These are phyloP conservation scores for Neoscelio sp. DNA, from an alignment of 2,888 invertebrate genomes.

Conservation along the genomic window DNA sequence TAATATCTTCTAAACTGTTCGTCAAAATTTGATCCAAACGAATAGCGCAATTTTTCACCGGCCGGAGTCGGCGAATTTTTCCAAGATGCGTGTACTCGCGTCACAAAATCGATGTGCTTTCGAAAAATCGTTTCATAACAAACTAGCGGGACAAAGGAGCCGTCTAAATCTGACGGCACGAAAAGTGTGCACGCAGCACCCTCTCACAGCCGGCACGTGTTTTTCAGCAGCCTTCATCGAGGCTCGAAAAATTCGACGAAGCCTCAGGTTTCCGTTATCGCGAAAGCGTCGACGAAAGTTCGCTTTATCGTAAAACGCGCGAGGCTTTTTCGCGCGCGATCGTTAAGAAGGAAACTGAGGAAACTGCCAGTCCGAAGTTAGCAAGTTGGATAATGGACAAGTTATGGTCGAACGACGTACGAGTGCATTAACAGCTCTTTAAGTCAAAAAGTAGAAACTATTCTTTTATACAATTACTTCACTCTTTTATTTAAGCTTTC, in stretches of 20 bases:
- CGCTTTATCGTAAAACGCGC: slow-evolving; percentile 76
- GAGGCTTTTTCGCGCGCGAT: slow-evolving; percentile 68
- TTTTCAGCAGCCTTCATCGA: slow-evolving; percentile 37
- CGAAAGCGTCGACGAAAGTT: slow-evolving; percentile 80
- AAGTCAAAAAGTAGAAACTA: slow-evolving; percentile 71
- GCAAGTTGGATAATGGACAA: slow-evolving; percentile 81
- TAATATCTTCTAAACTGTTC: neutral
- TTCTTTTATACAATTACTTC: slow-evolving; percentile 38
- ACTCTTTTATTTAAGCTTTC: too few relatives aligned
- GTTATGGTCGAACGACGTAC: slow-evolving; percentile 77
- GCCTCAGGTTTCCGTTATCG: slow-evolving; percentile 75
- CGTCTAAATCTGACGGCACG: slow-evolving; percentile 32
- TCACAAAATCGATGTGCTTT: slow-evolving; percentile 48
- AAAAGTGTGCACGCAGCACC: neutral
- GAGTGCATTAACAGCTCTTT: slow-evolving; percentile 78
- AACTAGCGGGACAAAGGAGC: slow-evolving; percentile 47
- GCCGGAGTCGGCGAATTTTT: neutral
- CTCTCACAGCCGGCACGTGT: slow-evolving; percentile 2
- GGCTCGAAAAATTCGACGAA: slow-evolving; percentile 45
- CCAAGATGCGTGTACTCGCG: slow-evolving; percentile 4
- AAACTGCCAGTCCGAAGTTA: slow-evolving; percentile 72
- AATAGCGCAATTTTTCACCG: slow-evolving; percentile 14
- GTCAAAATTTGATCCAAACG: neutral
- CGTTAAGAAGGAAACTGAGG: slow-evolving; percentile 65
- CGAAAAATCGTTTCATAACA: slow-evolving; percentile 50